Evolutionary conservation across 35 echinoderm and acorn worm species (phyloP), one percentile per base, ranked within the genome.

Genomic region (Acanthaster planci): DNA sequence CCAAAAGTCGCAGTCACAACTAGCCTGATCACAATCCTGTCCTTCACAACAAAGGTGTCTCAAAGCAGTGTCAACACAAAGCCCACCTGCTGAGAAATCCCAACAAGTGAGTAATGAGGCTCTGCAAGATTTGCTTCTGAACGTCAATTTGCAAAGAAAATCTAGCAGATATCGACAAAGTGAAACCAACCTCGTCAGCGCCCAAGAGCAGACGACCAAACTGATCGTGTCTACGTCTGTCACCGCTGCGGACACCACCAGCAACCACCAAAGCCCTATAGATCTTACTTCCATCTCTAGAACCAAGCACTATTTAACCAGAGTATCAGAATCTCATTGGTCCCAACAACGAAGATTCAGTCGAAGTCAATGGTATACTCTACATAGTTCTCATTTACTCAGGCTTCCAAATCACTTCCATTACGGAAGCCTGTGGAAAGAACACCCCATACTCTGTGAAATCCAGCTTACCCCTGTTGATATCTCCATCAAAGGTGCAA

Each of bases 1-100:
- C 16, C 23, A 23, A 9, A 68, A 68, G 34, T 17, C 60, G 10
- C 60, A 30, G 23, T 68, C 60, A 12, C 60, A 67, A 67, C 59
- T 31, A n/a, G 59, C 60, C 60, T 2, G 6, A 8, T 22, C 15
- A 2, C 31, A 22, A 67, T 8, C n/a, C 60, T 67, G 17, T 26
- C n/a, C 60, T 67, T 67, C 60, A 67, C n/a, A 67, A 67, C 60
- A 67, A 22, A 67, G 27, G 60, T 34, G 22, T 27, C 60, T 27
- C 19, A 67, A 67, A n/a, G 10, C 59, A 67, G 2, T 31, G 21
- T n/a, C 59, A n/a, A 14, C 59, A 1, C 59, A 51, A 44, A 29
- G 0, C 38, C 1, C 36, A 42, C 40, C 37, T 23, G 37, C 27
- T 30, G 7, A 39, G 12, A 19, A 22, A 78, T 6, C 21, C 77